Evolutionary conservation across 2,113 vertebrate species (phyloP).

Genomic region (Ptilonorhynchus violaceus): DNA sequence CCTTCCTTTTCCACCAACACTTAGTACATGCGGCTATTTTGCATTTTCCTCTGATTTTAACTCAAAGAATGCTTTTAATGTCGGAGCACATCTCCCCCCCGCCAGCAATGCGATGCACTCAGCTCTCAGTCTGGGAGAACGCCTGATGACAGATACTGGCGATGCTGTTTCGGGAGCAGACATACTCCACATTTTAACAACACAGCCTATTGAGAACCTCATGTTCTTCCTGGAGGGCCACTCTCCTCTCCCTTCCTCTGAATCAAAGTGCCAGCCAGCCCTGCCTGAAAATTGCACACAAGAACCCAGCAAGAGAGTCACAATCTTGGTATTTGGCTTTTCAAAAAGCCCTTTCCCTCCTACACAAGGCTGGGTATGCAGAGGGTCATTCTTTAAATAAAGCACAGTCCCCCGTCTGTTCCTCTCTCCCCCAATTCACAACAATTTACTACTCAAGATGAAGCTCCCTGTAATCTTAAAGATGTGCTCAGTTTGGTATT

Average conservation of each 20-base stretch:
- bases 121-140: background rate
- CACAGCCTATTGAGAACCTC: slow-evolving; percentile 44
- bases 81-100: background rate
- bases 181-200: slow-evolving; percentile 56
- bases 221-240: slow-evolving; percentile 58
- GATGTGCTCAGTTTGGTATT: slow-evolving; percentile 65
- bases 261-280: slow-evolving; percentile 42
- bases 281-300: slow-evolving; percentile 59
- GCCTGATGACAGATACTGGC: slow-evolving; percentile 10
- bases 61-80: slow-evolving; percentile 45
- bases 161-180: slow-evolving; percentile 16
- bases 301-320: slow-evolving; percentile 53
- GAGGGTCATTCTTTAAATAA: slow-evolving; percentile 51
- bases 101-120: slow-evolving; percentile 9
- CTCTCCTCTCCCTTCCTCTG: slow-evolving; percentile 46
- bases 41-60: slow-evolving; percentile 40
- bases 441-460: slow-evolving; percentile 71
- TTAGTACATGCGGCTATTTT: background rate
- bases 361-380: slow-evolving; percentile 52
- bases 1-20: background rate
- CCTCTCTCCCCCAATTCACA: slow-evolving; percentile 58
- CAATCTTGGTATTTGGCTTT: slow-evolving; percentile 57
- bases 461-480: slow-evolving; percentile 71
- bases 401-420: slow-evolving; percentile 38
- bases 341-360: slow-evolving; percentile 60